Percentiles rank a stretch among this genome's conserved stretches.
phyloP scores from a whole-genome alignment of 2,113 vertebrate species.

The Polypterus bichir region DNA sequence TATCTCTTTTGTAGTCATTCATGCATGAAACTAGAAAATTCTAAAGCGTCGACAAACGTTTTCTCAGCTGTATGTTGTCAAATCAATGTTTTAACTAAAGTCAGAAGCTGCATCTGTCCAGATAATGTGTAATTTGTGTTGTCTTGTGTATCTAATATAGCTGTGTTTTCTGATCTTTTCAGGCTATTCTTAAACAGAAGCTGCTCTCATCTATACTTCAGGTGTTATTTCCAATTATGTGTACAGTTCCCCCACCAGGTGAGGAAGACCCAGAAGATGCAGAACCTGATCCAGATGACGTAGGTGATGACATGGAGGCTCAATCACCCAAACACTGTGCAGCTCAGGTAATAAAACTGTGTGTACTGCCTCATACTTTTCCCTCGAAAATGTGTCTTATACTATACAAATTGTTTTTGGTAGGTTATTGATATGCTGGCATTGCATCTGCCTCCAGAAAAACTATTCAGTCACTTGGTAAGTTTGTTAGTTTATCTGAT shows the following conservation, averaged over 20 bases:
- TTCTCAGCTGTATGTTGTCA: too few relatives aligned
- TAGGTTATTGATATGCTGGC: constrained; percentile 79
- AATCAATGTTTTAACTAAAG: not conserved
- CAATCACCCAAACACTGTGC: constrained; percentile 69
- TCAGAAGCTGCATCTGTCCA: too few relatives aligned
- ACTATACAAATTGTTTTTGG: constrained; percentile 1
- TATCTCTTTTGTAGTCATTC: too few relatives aligned
- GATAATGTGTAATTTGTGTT: not conserved
- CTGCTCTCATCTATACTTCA: constrained; percentile 59
- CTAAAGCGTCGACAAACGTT: too few relatives aligned
- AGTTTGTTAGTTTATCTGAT: constrained; percentile 19
- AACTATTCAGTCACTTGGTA: constrained; percentile 68
- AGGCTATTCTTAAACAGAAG: constrained; percentile 69
- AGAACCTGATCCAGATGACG: constrained; percentile 43
- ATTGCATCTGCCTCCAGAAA: constrained; percentile 71
- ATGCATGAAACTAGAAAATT: too few relatives aligned
- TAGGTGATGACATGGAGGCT: constrained; percentile 38
- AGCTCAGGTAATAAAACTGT: constrained; percentile 50
- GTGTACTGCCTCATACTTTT: not conserved
- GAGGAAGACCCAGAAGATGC: constrained; percentile 69
- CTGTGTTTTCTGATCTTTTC: not conserved
- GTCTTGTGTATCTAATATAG: not conserved
- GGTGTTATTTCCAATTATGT: constrained; percentile 65
- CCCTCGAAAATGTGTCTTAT: not conserved
- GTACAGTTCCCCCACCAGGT: constrained; percentile 53